These are phyloP conservation scores for Phainopepla nitens DNA, from an alignment of 2,113 vertebrate species.

Conservation along the genomic window DNA sequence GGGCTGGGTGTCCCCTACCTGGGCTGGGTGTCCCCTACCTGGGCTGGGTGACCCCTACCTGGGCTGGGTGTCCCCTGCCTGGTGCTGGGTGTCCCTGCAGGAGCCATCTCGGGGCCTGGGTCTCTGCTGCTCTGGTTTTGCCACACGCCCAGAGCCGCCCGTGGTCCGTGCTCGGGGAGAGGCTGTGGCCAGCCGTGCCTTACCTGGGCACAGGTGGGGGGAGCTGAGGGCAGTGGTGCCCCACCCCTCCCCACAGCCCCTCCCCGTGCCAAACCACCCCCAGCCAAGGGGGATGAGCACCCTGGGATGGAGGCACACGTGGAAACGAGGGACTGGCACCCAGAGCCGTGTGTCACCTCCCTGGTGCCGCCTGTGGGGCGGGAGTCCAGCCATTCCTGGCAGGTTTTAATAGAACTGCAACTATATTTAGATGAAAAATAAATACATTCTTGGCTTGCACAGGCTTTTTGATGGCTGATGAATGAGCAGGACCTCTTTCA, in stretches of 20 bases:
- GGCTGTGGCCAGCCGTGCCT: fast-evolving
- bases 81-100: too few relatives aligned
- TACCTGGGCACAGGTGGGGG: background rate
- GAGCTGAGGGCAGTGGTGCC: background rate
- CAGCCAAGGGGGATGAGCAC: fast-evolving
- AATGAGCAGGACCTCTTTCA: constrained; percentile 22
- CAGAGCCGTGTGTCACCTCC: fast-evolving
- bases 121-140: background rate
- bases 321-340: background rate
- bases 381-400: background rate
- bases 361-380: fast-evolving
- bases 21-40: too few relatives aligned
- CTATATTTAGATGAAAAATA: constrained; percentile 36
- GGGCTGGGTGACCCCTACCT: too few relatives aligned
- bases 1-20: background rate
- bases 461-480: background rate
- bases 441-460: background rate
- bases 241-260: background rate
- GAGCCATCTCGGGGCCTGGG: too few relatives aligned
- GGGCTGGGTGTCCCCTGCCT: too few relatives aligned
- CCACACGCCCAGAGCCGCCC: fast-evolving
- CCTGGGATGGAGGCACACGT: fast-evolving
- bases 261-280: background rate
- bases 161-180: fast-evolving
- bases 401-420: background rate